These are phyloP conservation scores for Spisula solida DNA, from an alignment of 2,888 invertebrate species.

Conservation along the genomic window DNA sequence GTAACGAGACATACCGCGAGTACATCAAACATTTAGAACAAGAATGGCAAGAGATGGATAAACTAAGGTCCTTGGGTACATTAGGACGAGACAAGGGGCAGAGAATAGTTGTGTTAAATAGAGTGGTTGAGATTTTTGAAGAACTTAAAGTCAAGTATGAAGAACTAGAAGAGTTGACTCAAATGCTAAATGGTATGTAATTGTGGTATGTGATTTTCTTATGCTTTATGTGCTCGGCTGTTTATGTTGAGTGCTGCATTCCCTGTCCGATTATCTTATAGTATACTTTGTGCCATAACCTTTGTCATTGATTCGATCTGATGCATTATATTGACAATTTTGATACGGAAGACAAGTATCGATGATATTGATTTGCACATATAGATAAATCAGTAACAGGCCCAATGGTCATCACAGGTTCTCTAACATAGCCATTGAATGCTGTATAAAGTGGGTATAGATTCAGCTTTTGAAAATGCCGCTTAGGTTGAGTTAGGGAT, in stretches of 20 bases:
- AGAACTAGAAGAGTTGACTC: conserved; percentile 49
- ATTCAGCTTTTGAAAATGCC: too few species aligned
- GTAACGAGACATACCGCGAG: conserved; percentile 50
- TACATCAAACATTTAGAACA: conserved; percentile 44
- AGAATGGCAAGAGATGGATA: conserved; percentile 32
- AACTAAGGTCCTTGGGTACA: neutral
- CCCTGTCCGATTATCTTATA: too few species aligned
- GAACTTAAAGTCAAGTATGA: conserved; percentile 47
- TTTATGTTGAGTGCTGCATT: too few species aligned
- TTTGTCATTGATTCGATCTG: neutral
- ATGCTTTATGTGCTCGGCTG: too few species aligned
- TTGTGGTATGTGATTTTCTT: too few species aligned
- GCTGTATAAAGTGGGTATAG: too few species aligned
- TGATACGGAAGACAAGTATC: too few species aligned
- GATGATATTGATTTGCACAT: neutral
- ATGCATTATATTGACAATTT: neutral
- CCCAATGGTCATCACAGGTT: too few species aligned
- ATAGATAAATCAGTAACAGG: too few species aligned
- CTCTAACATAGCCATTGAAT: too few species aligned
- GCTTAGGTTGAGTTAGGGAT: too few species aligned
- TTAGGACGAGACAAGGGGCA: neutral
- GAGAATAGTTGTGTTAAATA: conserved; percentile 16
- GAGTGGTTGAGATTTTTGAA: conserved; percentile 28
- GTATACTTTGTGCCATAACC: neutral
- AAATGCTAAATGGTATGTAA: conserved; percentile 50